phyloP scores from a whole-genome alignment of 2,797 vertebrate species.

The Enteromius afrohamiltoni region DNA sequence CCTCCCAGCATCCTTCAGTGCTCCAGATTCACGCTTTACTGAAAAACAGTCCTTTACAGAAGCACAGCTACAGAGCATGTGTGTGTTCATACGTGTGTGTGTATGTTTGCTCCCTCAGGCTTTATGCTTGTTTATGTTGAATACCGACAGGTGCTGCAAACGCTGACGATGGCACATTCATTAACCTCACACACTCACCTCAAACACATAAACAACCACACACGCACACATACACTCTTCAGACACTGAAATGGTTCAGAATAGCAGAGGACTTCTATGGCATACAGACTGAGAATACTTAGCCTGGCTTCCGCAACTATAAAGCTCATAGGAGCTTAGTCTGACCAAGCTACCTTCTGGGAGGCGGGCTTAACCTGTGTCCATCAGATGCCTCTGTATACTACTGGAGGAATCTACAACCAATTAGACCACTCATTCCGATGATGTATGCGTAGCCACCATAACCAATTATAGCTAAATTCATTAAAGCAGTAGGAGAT shows the following conservation, averaged over 20 bases:
- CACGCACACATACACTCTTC: neutral
- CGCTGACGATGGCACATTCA: neutral
- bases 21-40: constrained; percentile 9
- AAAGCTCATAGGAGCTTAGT: too few species aligned
- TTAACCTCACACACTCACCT: neutral
- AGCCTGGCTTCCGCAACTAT: too few species aligned
- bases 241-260: neutral
- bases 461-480: too few species aligned
- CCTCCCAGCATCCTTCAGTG: constrained; percentile 35
- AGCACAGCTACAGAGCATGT: constrained; percentile 29
- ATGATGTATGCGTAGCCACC: too few species aligned
- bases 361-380: too few species aligned
- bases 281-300: neutral
- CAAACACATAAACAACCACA: neutral
- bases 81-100: constrained; percentile 27
- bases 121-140: constrained; percentile 1
- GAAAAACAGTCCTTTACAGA: neutral
- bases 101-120: neutral
- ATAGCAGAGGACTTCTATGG: neutral
- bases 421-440: too few species aligned
- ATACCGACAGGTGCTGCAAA: neutral
- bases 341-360: too few species aligned
- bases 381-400: too few species aligned
- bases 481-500: too few species aligned
- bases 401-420: too few species aligned